Evolutionary conservation across 2,113 vertebrate species (phyloP), one percentile per base, ranked within the genome.

Genomic region (Fregetta grallaria): DNA sequence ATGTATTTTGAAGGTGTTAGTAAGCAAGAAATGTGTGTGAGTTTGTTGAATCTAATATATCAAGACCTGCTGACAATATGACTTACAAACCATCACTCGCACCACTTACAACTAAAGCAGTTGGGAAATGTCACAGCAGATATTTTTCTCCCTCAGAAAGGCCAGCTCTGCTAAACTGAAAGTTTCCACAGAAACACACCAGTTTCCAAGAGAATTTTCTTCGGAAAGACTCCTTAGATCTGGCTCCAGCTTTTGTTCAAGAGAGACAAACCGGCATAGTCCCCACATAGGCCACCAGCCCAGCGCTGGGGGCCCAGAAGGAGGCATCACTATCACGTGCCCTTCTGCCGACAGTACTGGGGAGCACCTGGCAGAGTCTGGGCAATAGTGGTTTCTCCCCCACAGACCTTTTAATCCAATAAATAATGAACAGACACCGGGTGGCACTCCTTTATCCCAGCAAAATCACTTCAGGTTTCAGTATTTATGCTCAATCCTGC

Each of bases 241-340:
- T n/a, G 50, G 13, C 29, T 87, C 11, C n/a, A n/a, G 4, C 32
- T 65, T 87, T 45, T 72, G 38, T 36, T 85, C 3, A 30, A 72
- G 52, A 36, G 11, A 23, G 22, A 42, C 9, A 80, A 84, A 53
- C 16, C 1, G 1, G 32, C 2, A 0, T 32, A 59, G 9, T 8
- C 15, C 70, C 23, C 6, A 0, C 26, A 11, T 10, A 47, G 63
- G 44, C 29, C 18, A 20, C 23, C 2, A 2, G n/a, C 29, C 36
- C 32, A 8, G 13, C 1, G 0, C n/a, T 59, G 42, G 15, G 5
- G 6, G 18, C 53, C 27, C 23, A 38, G 25, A 21, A 65, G 18
- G 7, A 32, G 32, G 16, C 45, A 29, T 15, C 36, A 22, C 16
- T 38, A 18, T 56, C 6, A 0, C 3, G 0, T 71, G 20, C 13